phyloP scores from a whole-genome alignment of 2,888 invertebrate genomes.

The Lamellibrachia satsuma region DNA sequence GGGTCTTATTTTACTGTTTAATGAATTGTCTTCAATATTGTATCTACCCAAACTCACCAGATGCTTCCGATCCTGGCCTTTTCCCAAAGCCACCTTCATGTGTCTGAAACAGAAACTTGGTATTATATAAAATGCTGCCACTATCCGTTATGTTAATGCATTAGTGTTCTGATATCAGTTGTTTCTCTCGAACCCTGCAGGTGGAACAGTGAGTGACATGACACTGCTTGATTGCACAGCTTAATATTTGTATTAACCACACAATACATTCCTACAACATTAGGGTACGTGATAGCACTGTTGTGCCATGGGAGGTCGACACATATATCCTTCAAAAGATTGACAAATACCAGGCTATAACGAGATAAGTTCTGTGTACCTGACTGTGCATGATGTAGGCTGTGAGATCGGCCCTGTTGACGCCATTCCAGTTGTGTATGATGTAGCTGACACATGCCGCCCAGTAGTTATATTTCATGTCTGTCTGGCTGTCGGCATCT shows the following conservation, averaged over 20 bases:
- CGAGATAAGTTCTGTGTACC: conserved; percentile 66
- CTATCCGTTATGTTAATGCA: too few relatives aligned
- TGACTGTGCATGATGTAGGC: conserved; percentile 82
- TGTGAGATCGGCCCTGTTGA: conserved; percentile 78
- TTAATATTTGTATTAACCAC: too few relatives aligned
- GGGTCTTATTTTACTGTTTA: neutral
- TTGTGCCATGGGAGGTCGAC: neutral
- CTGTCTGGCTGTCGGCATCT: conserved; percentile 65
- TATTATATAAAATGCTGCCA: neutral
- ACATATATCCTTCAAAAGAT: neutral
- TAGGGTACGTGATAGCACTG: neutral
- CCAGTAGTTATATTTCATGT: conserved; percentile 95
- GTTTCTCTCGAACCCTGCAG: too few relatives aligned
- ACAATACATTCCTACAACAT: too few relatives aligned
- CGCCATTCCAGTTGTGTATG: conserved; percentile 85
- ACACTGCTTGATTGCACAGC: too few relatives aligned
- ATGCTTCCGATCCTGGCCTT: conserved; percentile 80
- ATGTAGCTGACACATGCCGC: conserved; percentile 88
- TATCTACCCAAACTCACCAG: conserved; percentile 70
- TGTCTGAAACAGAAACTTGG: conserved; percentile 69
- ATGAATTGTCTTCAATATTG: neutral
- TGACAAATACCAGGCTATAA: neutral
- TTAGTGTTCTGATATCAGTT: too few relatives aligned
- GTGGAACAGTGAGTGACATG: too few relatives aligned
- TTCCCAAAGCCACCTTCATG: conserved; percentile 84